Percentiles rank a stretch among this genome's conserved stretches.
phyloP scores from a whole-genome alignment of 2,113 vertebrate species.

The Otolemur garnettii region DNA sequence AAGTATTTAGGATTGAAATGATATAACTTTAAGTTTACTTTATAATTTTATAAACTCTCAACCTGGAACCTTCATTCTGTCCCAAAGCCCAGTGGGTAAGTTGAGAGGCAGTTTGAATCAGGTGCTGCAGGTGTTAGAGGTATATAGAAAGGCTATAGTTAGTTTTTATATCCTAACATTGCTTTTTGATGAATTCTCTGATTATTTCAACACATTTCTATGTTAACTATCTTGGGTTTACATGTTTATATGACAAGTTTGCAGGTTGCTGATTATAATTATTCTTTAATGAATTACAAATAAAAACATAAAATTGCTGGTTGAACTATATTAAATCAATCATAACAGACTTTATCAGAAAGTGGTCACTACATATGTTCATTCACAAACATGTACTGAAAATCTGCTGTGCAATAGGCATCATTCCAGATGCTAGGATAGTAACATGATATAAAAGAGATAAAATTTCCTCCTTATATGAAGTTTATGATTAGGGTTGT shows the following conservation, averaged over 20 bases:
- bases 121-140: neutral
- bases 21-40: neutral
- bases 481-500: neutral
- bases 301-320: neutral
- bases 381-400: neutral
- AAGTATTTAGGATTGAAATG: neutral
- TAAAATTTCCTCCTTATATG: neutral
- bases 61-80: neutral
- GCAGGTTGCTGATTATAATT: neutral
- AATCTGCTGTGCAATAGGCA: neutral
- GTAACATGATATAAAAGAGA: neutral
- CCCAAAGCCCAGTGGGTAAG: neutral
- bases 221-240: neutral
- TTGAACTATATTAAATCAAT: neutral
- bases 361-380: neutral
- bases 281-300: too few species aligned
- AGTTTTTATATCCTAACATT: neutral
- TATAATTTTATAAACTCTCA: neutral
- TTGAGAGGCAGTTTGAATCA: neutral
- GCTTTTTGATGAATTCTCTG: neutral
- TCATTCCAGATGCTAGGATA: neutral
- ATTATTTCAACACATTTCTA: neutral
- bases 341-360: neutral
- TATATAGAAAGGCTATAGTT: neutral
- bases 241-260: neutral